Conservation (phyloP, 2,888 invertebrate species). For the Escarpia spicata region DNA sequence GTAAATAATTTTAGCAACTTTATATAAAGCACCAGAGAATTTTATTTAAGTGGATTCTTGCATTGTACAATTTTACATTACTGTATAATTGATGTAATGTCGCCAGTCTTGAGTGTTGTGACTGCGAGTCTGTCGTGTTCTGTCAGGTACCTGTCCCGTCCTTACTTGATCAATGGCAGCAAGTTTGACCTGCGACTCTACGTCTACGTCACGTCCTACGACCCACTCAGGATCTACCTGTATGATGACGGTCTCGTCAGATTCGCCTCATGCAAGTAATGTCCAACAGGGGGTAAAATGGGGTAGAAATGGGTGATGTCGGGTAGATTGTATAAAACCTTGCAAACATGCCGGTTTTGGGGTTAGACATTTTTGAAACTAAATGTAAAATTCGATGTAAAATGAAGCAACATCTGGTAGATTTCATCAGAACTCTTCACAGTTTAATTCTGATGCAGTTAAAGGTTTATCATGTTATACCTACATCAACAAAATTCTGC, state of each 20-base stretch:
- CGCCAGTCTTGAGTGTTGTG: too few species aligned
- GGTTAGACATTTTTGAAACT: background rate
- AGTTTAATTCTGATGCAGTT: too few species aligned
- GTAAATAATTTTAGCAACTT: too few species aligned
- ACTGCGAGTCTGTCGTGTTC: background rate
- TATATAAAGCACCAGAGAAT: too few species aligned
- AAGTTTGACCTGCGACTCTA: constrained; percentile 97
- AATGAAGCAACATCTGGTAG: background rate
- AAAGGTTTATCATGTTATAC: too few species aligned
- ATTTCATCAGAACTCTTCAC: too few species aligned
- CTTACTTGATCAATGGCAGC: constrained; percentile 79
- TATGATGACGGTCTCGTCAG: constrained; percentile 85
- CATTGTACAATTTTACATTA: too few species aligned
- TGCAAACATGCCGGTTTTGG: background rate
- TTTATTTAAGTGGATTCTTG: too few species aligned
- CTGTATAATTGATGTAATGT: too few species aligned
- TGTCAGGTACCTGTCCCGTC: constrained; percentile 58
- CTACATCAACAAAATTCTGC: too few species aligned
- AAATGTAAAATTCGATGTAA: background rate
- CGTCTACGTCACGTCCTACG: constrained; percentile 93
- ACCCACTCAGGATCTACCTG: constrained; percentile 91
- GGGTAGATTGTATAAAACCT: background rate
- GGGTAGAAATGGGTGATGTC: background rate
- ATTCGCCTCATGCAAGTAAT: constrained; percentile 66
- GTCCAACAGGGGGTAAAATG: background rate